Base-by-base conservation (phyloP, 1,140 invertebrate species). In the Hycleus phaleratus region DNA sequence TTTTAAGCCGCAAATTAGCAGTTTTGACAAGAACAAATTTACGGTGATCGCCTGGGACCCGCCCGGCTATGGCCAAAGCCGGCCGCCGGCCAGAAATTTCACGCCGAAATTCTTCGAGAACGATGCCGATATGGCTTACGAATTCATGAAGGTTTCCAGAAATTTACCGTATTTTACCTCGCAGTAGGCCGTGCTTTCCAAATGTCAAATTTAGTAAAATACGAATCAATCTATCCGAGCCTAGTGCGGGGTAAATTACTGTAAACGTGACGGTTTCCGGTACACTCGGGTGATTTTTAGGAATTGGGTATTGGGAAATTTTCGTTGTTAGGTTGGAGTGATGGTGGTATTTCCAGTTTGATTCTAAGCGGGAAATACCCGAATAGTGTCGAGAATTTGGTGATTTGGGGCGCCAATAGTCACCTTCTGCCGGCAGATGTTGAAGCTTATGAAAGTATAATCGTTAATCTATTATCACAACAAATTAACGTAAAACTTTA, bases 311-410 rank as follows among this genome's bases (percentile, higher is more conserved):
- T 84, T 39, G 64, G 76, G 0, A 85, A 85, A 65, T 93, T 85
- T 76, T 92, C 89, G 0, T 62, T 94, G 0, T 58, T 94, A 26
- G 92, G 93, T 0, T 95, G 91, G 90, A 92, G 88, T 74, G 91
- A 94, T 75, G 93, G 92, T 43, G 92, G 88, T 2, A 91, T 88
- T 39, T 85, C 86, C 5, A 84, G 81, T 3, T 74, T 94, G 44
- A 83, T 93, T 3, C 60, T 90, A 4, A 87, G 90, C 8, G 83
- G 83, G 0, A 82, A 81, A 39, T 81, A 85, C 71, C 82, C 84
- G 0, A 73, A 85, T 3, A 73, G 74, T 12, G 75, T 95, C 0
- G 73, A 83, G 3, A 93, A 89, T 65, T 70, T 93, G 38, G 81
- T 93, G 0, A 75, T 91, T 25, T 87, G 86, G 84, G 91, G 90